Conservation (phyloP, 2,113 vertebrate species). For the Heterotilapia buettikoferi region DNA sequence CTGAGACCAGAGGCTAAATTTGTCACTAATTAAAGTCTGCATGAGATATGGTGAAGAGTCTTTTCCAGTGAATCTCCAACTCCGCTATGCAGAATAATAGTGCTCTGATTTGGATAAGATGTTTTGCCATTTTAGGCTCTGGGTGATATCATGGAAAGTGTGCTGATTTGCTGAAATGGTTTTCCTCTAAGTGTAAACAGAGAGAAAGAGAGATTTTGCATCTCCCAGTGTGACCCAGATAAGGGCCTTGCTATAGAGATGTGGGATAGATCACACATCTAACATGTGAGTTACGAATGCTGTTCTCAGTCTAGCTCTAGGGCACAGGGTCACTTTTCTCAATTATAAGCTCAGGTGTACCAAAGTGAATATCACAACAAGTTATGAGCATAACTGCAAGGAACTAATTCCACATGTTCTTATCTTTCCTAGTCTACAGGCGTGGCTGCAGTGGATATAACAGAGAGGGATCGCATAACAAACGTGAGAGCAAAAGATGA, state of each 20-base stretch:
- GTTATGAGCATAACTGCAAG: background rate
- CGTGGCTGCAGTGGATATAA: slow-evolving; percentile 27
- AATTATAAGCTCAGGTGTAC: background rate
- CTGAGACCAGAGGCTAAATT: slow-evolving; percentile 60
- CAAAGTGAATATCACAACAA: background rate
- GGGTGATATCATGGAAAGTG: slow-evolving; percentile 30
- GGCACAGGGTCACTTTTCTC: background rate
- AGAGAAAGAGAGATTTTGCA: background rate
- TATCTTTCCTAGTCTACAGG: background rate
- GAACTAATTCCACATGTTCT: background rate
- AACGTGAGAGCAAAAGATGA: slow-evolving; percentile 22
- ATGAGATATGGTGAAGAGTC: slow-evolving; percentile 51
- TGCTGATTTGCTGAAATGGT: slow-evolving; percentile 23
- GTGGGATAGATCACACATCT: slow-evolving; percentile 5
- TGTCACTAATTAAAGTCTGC: slow-evolving; percentile 66
- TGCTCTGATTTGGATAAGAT: slow-evolving; percentile 56
- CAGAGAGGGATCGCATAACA: slow-evolving; percentile 41
- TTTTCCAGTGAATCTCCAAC: slow-evolving; percentile 43
- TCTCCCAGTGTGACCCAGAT: slow-evolving; percentile 37
- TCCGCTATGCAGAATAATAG: slow-evolving; percentile 37
- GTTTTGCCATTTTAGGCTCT: slow-evolving; percentile 15
- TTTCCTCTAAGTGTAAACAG: slow-evolving; percentile 4
- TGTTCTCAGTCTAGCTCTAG: background rate
- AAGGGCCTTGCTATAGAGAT: background rate
- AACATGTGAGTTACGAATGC: background rate